Evolutionary conservation across 1,140 invertebrate genomes (phyloP).

Genomic region (Saccostrea glomerata): DNA sequence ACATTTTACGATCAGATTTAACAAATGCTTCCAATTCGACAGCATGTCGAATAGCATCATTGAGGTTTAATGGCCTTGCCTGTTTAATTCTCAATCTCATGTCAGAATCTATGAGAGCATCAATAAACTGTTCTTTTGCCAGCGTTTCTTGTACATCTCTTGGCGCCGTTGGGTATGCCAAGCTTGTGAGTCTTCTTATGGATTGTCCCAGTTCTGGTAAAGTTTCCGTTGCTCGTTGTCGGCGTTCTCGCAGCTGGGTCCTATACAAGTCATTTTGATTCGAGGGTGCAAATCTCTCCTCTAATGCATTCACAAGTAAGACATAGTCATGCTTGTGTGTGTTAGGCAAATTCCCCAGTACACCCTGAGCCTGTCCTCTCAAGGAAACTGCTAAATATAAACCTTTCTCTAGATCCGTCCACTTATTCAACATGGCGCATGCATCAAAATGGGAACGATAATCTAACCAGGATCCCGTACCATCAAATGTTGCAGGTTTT

Average conservation of each 20-base stretch:
- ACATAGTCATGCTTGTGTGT: background rate
- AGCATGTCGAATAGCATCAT: too few species aligned
- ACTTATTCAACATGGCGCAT: slow-evolving; percentile 48
- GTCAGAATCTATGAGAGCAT: too few species aligned
- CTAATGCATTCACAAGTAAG: background rate
- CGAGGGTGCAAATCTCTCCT: slow-evolving; percentile 14
- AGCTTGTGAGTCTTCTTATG: background rate
- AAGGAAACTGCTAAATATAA: slow-evolving; percentile 24
- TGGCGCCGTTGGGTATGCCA: slow-evolving; percentile 14
- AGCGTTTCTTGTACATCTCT: too few species aligned
- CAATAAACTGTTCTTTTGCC: too few species aligned
- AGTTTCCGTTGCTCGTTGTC: background rate
- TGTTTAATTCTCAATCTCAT: too few species aligned
- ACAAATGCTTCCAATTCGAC: too few species aligned
- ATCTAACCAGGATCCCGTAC: slow-evolving; percentile 27
- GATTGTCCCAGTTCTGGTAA: slow-evolving; percentile 1
- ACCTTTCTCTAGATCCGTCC: slow-evolving; percentile 47
- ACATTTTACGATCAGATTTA: too few species aligned
- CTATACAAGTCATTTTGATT: slow-evolving; percentile 33
- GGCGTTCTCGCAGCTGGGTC: background rate
- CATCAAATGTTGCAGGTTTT: slow-evolving; percentile 21
- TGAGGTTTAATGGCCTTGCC: too few species aligned
- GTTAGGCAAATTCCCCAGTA: slow-evolving; percentile 27
- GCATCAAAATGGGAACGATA: slow-evolving; percentile 51
- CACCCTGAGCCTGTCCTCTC: slow-evolving; percentile 38